A percentile compares a stretch with the other conserved stretches of the same genome.
Conservation (phyloP, 2,113 vertebrate genomes). For the Greenwoodochromis staneri region DNA sequence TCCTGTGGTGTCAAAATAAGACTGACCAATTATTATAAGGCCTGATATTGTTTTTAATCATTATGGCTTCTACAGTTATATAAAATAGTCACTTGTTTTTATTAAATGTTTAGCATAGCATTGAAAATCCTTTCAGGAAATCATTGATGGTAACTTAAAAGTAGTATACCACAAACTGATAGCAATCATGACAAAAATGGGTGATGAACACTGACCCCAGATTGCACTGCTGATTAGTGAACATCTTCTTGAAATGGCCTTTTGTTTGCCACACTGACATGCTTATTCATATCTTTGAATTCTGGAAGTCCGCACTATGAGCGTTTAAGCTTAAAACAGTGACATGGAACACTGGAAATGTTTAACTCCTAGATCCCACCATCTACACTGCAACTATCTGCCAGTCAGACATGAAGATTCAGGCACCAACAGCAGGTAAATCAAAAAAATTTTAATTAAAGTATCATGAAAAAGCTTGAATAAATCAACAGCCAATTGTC, state of each 20-base stretch:
- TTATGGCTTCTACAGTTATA: not conserved
- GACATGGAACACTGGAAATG: not conserved
- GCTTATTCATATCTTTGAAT: not conserved
- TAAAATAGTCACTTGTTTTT: not conserved
- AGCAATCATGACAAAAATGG: not conserved
- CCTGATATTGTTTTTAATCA: not conserved
- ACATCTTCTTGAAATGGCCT: not conserved
- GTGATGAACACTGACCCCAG: not conserved
- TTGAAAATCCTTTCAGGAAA: not conserved
- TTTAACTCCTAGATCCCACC: not conserved
- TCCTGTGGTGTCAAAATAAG: not conserved
- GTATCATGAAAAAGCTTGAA: not conserved
- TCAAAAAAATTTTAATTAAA: not conserved
- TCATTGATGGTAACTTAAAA: not conserved
- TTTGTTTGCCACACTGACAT: not conserved
- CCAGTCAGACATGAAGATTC: not conserved
- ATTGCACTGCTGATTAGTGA: not conserved
- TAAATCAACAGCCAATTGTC: not conserved
- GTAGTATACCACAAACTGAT: not conserved
- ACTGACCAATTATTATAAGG: not conserved
- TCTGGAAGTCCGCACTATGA: not conserved
- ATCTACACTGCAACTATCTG: not conserved
- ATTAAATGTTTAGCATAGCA: not conserved
- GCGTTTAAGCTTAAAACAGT: not conserved
- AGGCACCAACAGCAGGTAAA: not conserved